phyloP scores from a whole-genome alignment of 2,888 invertebrate species.

The Criorhina ranunculi region DNA sequence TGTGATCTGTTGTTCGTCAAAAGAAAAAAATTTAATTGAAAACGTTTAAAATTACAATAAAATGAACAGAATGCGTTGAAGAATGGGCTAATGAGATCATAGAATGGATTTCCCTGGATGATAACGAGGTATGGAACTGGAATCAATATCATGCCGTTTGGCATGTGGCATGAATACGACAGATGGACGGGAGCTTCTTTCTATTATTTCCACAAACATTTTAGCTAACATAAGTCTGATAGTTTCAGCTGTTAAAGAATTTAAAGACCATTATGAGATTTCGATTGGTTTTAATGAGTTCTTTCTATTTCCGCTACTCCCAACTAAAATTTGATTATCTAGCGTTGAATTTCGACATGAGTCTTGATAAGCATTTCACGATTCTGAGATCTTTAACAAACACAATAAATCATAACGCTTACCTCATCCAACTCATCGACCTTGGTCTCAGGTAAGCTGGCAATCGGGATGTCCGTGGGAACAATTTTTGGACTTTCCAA shows the following conservation, averaged over 20 bases:
- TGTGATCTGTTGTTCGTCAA: conserved; percentile 58
- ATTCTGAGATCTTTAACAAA: conserved; percentile 23
- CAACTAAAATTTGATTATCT: too few relatives aligned
- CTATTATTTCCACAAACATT: too few relatives aligned
- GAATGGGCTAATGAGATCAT: background rate
- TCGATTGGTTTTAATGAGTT: too few relatives aligned
- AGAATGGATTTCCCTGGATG: background rate
- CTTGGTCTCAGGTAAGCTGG: conserved; percentile 72
- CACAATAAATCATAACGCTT: conserved; percentile 23
- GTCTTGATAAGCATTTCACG: background rate
- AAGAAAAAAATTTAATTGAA: conserved; percentile 30
- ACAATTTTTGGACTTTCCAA: conserved; percentile 82
- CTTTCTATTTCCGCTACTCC: too few relatives aligned
- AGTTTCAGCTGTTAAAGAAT: too few relatives aligned
- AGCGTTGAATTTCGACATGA: too few relatives aligned
- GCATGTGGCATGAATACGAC: too few relatives aligned
- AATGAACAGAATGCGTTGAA: background rate
- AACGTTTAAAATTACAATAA: background rate
- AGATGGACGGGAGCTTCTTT: too few relatives aligned
- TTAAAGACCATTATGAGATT: too few relatives aligned
- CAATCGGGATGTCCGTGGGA: conserved; percentile 80
- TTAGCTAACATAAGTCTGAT: too few relatives aligned
- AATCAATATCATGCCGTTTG: too few relatives aligned
- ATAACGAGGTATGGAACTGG: too few relatives aligned
- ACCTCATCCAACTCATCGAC: conserved; percentile 79